Percentiles rank a stretch among this genome's conserved stretches.
These are phyloP conservation scores for Penelope pileata DNA, from an alignment of 2,113 vertebrate genomes.

Conservation along the genomic window DNA sequence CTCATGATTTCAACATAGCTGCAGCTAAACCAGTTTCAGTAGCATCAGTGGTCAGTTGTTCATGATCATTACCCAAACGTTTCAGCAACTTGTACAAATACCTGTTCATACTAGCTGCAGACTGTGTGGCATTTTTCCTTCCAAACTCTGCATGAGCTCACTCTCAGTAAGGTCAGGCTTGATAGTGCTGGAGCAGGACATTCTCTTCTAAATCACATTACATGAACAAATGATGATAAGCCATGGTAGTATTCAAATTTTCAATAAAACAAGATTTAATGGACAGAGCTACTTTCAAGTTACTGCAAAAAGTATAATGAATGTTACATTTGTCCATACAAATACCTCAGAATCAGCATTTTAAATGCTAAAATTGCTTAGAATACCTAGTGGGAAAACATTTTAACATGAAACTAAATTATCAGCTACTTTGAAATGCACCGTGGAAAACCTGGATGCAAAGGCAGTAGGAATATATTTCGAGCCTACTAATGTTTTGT, in stretches of 20 bases:
- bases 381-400: neutral
- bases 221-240: neutral
- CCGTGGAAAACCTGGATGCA: neutral
- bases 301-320: neutral
- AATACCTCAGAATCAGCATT: constrained; percentile 15
- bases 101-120: neutral
- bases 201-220: neutral
- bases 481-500: neutral
- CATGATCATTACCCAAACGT: neutral
- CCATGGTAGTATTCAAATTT: neutral
- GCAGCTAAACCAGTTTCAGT: neutral
- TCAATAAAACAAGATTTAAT: neutral
- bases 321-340: neutral
- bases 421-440: constrained; percentile 14
- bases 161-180: neutral
- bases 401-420: neutral
- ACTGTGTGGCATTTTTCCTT: neutral
- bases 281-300: neutral
- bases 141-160: neutral
- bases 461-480: neutral
- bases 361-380: constrained; percentile 42
- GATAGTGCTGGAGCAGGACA: neutral
- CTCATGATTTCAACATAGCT: neutral
- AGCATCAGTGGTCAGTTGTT: neutral
- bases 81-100: neutral